phyloP scores from a whole-genome alignment of 2,113 vertebrate genomes.

The Hypocryptadius cinnamomeus region DNA sequence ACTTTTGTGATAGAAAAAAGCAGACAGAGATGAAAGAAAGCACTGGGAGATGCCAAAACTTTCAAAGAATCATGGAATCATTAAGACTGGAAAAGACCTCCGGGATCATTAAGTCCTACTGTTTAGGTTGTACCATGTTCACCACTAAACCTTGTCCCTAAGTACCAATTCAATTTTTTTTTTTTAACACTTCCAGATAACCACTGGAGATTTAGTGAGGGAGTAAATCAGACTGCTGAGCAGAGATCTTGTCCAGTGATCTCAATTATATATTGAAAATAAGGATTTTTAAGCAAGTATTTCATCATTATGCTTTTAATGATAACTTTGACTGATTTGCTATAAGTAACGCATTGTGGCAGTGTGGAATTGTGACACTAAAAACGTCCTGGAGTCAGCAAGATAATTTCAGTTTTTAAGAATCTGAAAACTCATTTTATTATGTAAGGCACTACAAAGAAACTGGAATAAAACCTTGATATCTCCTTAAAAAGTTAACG shows the following conservation, averaged over 20 bases:
- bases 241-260: background rate
- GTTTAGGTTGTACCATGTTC: background rate
- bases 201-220: background rate
- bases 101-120: background rate
- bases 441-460: background rate
- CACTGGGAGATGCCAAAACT: background rate
- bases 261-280: background rate
- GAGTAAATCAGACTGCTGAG: background rate
- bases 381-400: background rate
- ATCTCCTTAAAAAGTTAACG: background rate
- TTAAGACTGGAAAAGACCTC: background rate
- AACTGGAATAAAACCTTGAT: background rate
- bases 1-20: background rate
- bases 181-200: background rate
- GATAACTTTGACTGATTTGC: background rate
- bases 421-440: background rate
- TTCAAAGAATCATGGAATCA: background rate
- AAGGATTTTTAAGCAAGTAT: background rate
- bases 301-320: background rate
- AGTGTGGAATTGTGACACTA: background rate
- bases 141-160: background rate
- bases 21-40: background rate
- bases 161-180: background rate
- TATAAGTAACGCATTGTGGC: background rate
- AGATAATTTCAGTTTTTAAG: background rate